These are phyloP conservation scores for Flexamia atlantica DNA, from an alignment of 2,888 invertebrate species.

Conservation along the genomic window DNA sequence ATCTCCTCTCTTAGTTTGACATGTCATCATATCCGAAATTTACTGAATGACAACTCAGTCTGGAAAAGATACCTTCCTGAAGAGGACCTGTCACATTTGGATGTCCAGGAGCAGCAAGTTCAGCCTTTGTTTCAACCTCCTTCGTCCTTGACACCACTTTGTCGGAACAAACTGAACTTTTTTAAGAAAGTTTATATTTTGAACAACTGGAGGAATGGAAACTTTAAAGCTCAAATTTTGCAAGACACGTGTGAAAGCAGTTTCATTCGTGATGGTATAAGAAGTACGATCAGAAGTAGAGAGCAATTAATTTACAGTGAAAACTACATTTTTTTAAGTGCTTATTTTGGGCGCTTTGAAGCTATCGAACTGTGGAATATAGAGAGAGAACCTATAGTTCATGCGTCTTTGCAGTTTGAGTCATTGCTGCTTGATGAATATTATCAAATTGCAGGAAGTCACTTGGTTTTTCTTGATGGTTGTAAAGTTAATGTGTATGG, in stretches of 20 bases:
- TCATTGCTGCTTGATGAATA: conserved; percentile 9
- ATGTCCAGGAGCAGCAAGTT: background rate
- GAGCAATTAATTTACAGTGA: conserved; percentile 20
- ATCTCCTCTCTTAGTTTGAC: background rate
- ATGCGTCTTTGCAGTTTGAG: background rate
- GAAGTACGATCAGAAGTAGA: background rate
- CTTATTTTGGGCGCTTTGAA: background rate
- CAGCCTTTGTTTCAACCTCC: background rate
- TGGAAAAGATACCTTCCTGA: conserved; percentile 20
- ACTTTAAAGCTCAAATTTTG: background rate
- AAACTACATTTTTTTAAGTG: background rate
- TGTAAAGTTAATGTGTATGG: conserved; percentile 10
- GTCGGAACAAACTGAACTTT: background rate
- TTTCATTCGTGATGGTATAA: background rate
- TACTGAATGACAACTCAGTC: background rate
- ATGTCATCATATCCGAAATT: background rate
- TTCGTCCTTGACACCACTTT: background rate
- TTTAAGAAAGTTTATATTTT: background rate
- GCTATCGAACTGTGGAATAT: conserved; percentile 23
- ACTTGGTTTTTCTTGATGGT: background rate
- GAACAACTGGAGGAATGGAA: conserved; percentile 7
- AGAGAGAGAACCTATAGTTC: background rate
- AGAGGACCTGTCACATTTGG: background rate
- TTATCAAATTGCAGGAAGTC: background rate
- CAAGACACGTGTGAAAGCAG: background rate